Evolutionary conservation across 2,797 vertebrate species (phyloP).

Genomic region (Apogon hyalosoma): DNA sequence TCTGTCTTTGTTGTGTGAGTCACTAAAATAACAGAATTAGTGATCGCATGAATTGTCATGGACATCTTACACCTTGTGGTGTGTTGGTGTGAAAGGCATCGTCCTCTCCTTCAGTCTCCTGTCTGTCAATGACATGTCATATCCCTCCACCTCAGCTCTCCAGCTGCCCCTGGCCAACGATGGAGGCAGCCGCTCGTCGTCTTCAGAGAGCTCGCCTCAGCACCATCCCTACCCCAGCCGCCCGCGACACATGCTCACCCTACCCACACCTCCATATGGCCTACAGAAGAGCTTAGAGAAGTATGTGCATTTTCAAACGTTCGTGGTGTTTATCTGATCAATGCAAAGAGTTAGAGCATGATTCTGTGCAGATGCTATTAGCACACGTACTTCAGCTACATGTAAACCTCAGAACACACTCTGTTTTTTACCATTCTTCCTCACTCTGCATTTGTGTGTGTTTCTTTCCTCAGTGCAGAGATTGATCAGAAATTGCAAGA

Average conservation of each 20-base stretch:
- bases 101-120: conserved; percentile 10
- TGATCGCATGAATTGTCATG: conserved; percentile 33
- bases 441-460: neutral
- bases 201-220: conserved; percentile 91
- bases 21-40: conserved; percentile 4
- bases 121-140: conserved; percentile 41
- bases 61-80: conserved; percentile 24
- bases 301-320: conserved; percentile 68
- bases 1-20: conserved; percentile 7
- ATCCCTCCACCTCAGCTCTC: conserved; percentile 82
- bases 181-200: conserved; percentile 90
- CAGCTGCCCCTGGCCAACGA: conserved; percentile 93
- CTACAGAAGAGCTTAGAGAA: conserved; percentile 93
- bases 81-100: conserved; percentile 24
- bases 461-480: conserved; percentile 85
- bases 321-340: neutral
- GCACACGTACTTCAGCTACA: too few species aligned
- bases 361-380: too few species aligned
- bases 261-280: conserved; percentile 88
- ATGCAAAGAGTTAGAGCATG: neutral
- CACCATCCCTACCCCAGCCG: conserved; percentile 87
- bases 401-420: too few species aligned
- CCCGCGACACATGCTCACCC: conserved; percentile 90
- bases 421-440: too few species aligned
- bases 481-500: conserved; percentile 96